phyloP scores from a whole-genome alignment of 2,797 vertebrate species.

The Nyctibius grandis region DNA sequence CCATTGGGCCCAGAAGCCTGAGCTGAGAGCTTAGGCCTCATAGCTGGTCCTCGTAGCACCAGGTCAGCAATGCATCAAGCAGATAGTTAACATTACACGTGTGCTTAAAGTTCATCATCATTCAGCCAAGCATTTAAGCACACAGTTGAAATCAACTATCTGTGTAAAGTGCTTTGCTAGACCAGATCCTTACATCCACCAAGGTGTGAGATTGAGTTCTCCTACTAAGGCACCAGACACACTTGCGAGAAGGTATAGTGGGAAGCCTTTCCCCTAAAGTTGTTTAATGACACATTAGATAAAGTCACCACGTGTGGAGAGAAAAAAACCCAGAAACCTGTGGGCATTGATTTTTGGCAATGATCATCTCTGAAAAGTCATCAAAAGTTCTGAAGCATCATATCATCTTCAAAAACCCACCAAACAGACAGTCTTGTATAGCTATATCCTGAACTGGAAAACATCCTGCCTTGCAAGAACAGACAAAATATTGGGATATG shows the following conservation, averaged over 20 bases:
- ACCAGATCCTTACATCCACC: neutral
- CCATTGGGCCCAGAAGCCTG: neutral
- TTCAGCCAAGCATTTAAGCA: neutral
- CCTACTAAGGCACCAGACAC: neutral
- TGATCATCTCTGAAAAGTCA: neutral
- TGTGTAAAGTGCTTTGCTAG: neutral
- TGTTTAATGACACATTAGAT: neutral
- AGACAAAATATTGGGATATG: neutral
- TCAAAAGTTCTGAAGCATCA: neutral
- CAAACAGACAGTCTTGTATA: neutral
- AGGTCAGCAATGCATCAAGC: neutral
- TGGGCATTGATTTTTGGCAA: neutral
- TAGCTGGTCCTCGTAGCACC: neutral
- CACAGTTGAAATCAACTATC: neutral
- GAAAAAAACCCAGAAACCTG: neutral
- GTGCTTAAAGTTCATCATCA: neutral
- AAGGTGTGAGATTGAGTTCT: neutral
- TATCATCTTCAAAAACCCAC: neutral
- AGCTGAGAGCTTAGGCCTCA: neutral
- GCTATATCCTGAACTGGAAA: neutral
- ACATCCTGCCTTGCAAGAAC: neutral
- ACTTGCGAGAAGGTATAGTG: neutral
- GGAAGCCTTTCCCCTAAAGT: neutral
- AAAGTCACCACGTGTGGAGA: neutral
- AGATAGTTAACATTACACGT: neutral